phyloP scores from a whole-genome alignment of 2,888 invertebrate genomes.

The Lasiommata megera region DNA sequence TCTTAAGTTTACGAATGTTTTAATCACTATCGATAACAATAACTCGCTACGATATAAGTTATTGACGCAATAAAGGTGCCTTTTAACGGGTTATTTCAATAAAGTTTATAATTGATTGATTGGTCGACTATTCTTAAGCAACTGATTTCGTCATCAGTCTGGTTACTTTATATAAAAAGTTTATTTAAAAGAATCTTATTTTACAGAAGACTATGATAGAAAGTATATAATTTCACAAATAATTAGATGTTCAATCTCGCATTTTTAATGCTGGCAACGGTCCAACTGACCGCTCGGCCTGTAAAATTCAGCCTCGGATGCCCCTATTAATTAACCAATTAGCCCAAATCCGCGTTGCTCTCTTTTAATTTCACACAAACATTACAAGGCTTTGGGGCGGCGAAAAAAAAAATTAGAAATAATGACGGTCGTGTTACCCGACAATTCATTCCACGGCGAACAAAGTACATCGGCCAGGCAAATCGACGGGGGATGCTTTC shows the following conservation, averaged over 20 bases:
- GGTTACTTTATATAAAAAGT: no score
- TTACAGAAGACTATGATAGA: neutral
- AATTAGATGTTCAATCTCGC: slow-evolving; percentile 32
- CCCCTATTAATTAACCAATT: slow-evolving; percentile 79
- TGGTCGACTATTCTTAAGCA: no score
- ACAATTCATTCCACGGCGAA: slow-evolving; percentile 47
- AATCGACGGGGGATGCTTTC: slow-evolving; percentile 46
- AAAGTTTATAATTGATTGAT: no score
- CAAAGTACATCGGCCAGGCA: slow-evolving; percentile 43
- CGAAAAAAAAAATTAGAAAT: slow-evolving; percentile 52
- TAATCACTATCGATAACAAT: no score
- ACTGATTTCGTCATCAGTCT: no score
- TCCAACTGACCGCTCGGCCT: slow-evolving; percentile 64
- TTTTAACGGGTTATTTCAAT: no score
- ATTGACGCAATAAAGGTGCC: no score
- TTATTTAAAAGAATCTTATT: neutral
- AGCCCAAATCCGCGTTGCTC: slow-evolving; percentile 63
- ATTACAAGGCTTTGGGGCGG: slow-evolving; percentile 47
- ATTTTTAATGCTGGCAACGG: slow-evolving; percentile 63
- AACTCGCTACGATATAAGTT: no score
- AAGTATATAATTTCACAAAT: slow-evolving; percentile 10
- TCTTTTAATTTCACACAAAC: slow-evolving; percentile 65
- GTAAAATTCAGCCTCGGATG: slow-evolving; percentile 56
- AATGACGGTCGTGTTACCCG: slow-evolving; percentile 47
- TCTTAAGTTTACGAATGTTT: no score